These are phyloP conservation scores for Cynoglossus semilaevis DNA, from an alignment of 2,113 vertebrate genomes.

Conservation along the genomic window DNA sequence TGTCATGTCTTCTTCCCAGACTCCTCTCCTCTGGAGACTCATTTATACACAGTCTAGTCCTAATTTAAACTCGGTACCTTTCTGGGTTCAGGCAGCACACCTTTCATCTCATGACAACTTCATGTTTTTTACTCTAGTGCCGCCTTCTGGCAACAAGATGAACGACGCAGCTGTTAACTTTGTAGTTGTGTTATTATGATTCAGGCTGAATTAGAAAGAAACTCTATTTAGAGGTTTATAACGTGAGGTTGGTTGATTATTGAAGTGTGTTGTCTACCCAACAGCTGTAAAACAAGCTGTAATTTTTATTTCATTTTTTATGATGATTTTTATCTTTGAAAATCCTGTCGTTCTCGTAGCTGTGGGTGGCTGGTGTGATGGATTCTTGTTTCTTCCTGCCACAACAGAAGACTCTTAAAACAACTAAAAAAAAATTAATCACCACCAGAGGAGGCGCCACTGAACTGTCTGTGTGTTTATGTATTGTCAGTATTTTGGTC, in stretches of 20 bases:
- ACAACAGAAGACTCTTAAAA: no score
- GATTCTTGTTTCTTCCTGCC: no score
- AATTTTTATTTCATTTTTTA: no score
- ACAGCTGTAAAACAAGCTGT: no score
- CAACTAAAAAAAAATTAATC: conserved; percentile 36
- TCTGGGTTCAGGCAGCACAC: conserved; percentile 36
- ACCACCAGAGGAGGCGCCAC: conserved; percentile 51
- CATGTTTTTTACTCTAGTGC: conserved; percentile 35
- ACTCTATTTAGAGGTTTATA: no score
- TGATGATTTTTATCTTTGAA: no score
- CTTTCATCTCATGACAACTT: conserved; percentile 14
- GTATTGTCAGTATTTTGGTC: not conserved
- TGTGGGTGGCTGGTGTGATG: no score
- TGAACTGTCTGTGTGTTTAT: conserved; percentile 5
- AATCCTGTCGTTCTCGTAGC: no score
- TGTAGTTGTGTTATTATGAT: no score
- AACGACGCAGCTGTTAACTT: conserved; percentile 10
- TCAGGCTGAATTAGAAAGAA: no score
- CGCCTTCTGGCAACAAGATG: conserved; percentile 41
- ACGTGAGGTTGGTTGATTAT: no score
- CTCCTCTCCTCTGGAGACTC: conserved; percentile 6
- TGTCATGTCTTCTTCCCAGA: conserved; percentile 28
- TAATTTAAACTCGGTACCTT: not conserved
- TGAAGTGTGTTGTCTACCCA: no score
- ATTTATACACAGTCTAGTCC: conserved; percentile 6